Evolutionary conservation across 2,888 invertebrate species (phyloP), one percentile per base, ranked within the genome.

Genomic region (Sinodicranocentrus sp.): DNA sequence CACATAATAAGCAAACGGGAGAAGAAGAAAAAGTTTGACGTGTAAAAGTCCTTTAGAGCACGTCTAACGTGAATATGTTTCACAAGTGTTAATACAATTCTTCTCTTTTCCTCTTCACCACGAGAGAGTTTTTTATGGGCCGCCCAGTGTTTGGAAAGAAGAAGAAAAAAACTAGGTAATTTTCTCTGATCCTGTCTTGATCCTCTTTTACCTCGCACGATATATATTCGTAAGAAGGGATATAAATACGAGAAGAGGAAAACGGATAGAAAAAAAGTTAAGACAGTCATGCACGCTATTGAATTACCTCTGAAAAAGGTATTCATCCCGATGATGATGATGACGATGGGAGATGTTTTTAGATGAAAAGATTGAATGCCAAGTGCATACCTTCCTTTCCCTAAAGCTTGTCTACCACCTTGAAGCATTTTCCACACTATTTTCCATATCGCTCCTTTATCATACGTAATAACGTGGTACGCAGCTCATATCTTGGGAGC

Each of bases 331-430:
- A 23, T 39, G 77, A 63, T 79, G 72, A 25, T 54, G 67, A 67
- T 73, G 68, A 67, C 57, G 72, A 67, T 72, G 67, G 59, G 67
- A 73, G 57, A 61, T 68, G 76, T 61, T 57, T 52, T 44, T 13
- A 71, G 78, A 73, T 72, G 33, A 82, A 82, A 72, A 80, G 72
- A 73, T 73, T 82, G 80, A 82, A 82, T 82, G 67, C 80, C 80
- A 82, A 82, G 73, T 82, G 80, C 80, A 78, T 68, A 80, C 61
- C 72, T 77, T 63, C 52, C 52, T 71, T 52, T 59, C 59, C 28
- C 10, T 57, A 39, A 52, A 23, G 67, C 26, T 44, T 73, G 73
- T 43, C 77, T 57, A 54, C 70, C 59, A 68, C 61, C 68, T 78
- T 13, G 39, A 68, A 57, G 21, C 57, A 21, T 71, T 44, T 76